A percentile compares a stretch with the other conserved stretches of the same genome.
Conservation (phyloP, 2,888 invertebrate species). For the Mellilla xanthometata region DNA sequence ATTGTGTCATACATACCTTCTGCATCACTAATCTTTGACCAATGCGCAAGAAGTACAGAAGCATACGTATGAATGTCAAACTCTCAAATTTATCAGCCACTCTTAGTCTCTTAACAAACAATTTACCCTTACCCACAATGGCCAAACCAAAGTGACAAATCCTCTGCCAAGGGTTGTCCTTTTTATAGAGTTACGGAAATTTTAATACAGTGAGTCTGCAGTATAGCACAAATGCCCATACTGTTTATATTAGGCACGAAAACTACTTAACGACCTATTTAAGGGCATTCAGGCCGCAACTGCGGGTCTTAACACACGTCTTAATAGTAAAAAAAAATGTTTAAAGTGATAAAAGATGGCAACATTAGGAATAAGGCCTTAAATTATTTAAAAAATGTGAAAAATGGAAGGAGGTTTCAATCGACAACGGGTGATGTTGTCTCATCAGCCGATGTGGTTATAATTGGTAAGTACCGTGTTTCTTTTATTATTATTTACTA, state of each 20-base stretch:
- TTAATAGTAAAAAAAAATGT: constrained; percentile 47
- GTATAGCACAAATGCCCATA: neutral
- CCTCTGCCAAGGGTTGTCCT: too few relatives aligned
- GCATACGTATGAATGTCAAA: too few relatives aligned
- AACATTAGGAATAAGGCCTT: constrained; percentile 45
- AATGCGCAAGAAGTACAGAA: too few relatives aligned
- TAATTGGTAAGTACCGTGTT: constrained; percentile 86
- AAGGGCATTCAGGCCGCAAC: constrained; percentile 29
- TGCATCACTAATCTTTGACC: too few relatives aligned
- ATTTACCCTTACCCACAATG: too few relatives aligned
- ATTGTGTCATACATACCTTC: too few relatives aligned
- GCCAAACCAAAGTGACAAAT: too few relatives aligned
- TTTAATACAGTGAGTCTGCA: too few relatives aligned
- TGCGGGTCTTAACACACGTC: constrained; percentile 26
- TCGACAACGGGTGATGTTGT: constrained; percentile 56
- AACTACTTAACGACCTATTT: neutral
- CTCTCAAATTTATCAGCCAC: too few relatives aligned
- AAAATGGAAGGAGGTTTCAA: constrained; percentile 38
- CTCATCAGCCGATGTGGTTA: constrained; percentile 88
- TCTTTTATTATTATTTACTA: too few relatives aligned
- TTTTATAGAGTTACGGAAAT: too few relatives aligned
- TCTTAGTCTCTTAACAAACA: too few relatives aligned
- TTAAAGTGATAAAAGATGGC: constrained; percentile 57
- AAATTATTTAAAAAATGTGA: constrained; percentile 51
- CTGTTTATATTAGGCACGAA: neutral